Conservation (phyloP, 2,113 vertebrate genomes). For the Amia ocellicauda region DNA sequence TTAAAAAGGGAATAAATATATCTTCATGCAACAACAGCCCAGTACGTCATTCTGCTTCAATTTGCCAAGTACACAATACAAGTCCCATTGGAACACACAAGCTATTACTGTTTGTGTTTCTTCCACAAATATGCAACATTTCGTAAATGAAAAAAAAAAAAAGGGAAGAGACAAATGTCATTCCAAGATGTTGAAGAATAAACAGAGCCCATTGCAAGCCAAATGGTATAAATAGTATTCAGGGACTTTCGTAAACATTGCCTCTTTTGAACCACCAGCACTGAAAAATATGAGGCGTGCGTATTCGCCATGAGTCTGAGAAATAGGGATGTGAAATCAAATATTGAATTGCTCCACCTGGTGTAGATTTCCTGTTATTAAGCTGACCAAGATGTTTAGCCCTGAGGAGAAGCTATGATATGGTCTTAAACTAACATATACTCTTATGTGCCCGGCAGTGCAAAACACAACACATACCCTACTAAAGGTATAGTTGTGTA, state of each 20-base stretch:
- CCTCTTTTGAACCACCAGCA: neutral
- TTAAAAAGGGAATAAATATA: neutral
- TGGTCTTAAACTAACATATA: conserved; percentile 4
- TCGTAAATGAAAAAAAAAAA: conserved; percentile 1
- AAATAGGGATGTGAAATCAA: conserved; percentile 8
- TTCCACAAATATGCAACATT: neutral
- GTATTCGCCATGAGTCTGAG: neutral
- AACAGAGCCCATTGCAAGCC: neutral
- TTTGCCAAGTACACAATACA: neutral
- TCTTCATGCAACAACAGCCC: neutral
- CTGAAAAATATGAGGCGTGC: neutral
- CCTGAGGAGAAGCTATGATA: neutral
- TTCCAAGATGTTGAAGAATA: neutral
- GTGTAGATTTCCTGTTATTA: conserved; percentile 9
- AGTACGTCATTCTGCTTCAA: neutral
- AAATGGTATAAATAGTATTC: neutral
- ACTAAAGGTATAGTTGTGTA: neutral
- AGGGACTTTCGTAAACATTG: neutral
- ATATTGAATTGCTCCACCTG: neutral
- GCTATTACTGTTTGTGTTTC: neutral
- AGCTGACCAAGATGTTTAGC: neutral
- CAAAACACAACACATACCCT: neutral
- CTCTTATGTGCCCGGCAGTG: neutral
- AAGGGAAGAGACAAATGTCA: no score
- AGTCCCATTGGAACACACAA: no score